Base-by-base conservation (phyloP, 2,113 vertebrate genomes). In the Strix aluco region DNA sequence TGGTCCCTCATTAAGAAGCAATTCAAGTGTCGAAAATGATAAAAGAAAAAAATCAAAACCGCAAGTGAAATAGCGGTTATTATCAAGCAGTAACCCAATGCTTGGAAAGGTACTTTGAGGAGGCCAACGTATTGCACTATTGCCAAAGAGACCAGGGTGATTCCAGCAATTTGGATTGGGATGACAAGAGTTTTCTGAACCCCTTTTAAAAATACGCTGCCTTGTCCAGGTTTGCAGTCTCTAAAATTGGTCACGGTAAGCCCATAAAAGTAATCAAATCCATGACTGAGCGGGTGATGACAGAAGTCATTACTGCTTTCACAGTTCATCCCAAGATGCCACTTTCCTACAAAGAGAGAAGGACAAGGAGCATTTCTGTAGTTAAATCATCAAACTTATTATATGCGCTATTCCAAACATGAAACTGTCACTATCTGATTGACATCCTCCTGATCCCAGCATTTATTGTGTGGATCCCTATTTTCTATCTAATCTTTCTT, bases 321-420 rank as follows among this genome's bases (percentile, higher is more conserved):
- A 88, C 99, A 99, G 97, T 98, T 99, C 16, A 99, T 95, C 5
- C 99, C 99, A 5, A 99, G 98, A 97, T 99, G 99, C 99, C 99
- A 99, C 92, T 99, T 99, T 36, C 99, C 99, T 98, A 89, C 10
- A 79, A 96, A 94, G 65, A 96, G 30, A 93, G 30, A 81, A 86
- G n/a, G 10, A 96, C 36, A 96, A 30, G 47, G 36, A 86, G 9
- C 23, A 62, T 78, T 93, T 92, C 49, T 94, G 40, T 78, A 83
- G 65, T 70, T 95, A 91, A 92, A 89, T 30, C 70, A 80, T 59
- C 44, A 73, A 70, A 75, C 17, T 74, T 82, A 79, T 16, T 59
- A 82, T 6, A 14, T 27, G 15, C 7, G 4, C 66, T 67, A 71
- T 32, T 79, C n/a, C 19, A 82, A 82, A 93, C 57, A 83, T 49